Base-by-base conservation (phyloP, 2,888 invertebrate species). In the Yponomeuta sedellus region DNA sequence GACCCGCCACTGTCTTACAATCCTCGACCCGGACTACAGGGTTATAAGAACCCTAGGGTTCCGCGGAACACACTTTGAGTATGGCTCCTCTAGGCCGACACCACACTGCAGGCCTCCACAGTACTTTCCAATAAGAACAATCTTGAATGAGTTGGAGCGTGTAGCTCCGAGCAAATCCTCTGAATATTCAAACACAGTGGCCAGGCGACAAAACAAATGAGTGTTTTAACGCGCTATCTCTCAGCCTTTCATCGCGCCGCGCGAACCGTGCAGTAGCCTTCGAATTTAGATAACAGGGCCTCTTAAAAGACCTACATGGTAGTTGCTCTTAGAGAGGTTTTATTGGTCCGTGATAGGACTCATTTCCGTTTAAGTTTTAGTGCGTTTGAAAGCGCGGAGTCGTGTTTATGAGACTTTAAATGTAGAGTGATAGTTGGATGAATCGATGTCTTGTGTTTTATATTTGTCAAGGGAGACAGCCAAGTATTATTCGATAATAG, bases 151-250 rank as follows among this genome's bases (percentile, higher is more conserved):
- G 34, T 34, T 8, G 34, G 28, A 34, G 34, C 34, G 34, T 6
- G 34, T 5, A 52, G 44, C 44, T 34, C 44, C 2, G 12, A 16
- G 16, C 12, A 52, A 16, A 16, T 16, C 44, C 16, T 52, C 44
- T 52, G 16, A 52, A 52, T 16, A 12, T 52, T 52, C 44, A 16
- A 12, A 52, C 0, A 4, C 16, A 52, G 44, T 16, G 12, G 16
- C 44, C 44, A 78, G 80, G 78, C 88, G 90, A 89, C 88, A 88
- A 85, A 86, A 89, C 90, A 91, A 92, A 92, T 91, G 91, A 89
- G 86, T 88, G 88, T 90, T 90, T 91, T 88, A 90, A 70, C 72
- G 80, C 87, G 84, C 85, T 89, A 91, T 91, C 91, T 77, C 58
- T 64, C 68, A 52, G 62, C 71, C 84, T 88, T 86, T 89, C 80